phyloP scores from a whole-genome alignment of 37 sponge, comb jelly and placozoan genomes.

The Theonella swinhoei region DNA sequence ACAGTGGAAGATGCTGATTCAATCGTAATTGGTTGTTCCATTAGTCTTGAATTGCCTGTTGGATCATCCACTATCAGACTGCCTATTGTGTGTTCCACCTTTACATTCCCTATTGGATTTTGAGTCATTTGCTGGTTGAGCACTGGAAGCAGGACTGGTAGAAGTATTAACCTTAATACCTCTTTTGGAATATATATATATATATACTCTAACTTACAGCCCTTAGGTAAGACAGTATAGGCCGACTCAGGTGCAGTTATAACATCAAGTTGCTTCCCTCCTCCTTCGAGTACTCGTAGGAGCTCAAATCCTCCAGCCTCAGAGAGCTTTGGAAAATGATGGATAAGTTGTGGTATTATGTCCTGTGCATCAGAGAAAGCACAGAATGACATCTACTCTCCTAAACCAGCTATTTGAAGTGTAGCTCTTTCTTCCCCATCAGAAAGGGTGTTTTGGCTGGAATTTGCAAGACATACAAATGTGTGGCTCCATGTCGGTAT shows the following conservation, averaged over 20 bases:
- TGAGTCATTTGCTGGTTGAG: no score
- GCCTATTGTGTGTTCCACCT: no score
- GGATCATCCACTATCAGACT: no score
- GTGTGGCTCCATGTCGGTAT: constrained; percentile 31
- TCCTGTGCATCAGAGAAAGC: constrained; percentile 11
- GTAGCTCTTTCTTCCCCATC: constrained; percentile 19
- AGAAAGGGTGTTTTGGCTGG: constrained; percentile 7
- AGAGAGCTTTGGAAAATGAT: constrained; percentile 24
- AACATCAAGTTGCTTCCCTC: constrained; percentile 26
- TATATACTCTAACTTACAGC: no score
- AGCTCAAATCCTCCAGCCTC: constrained; percentile 42
- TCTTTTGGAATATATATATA: no score
- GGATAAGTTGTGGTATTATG: not conserved
- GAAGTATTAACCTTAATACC: no score
- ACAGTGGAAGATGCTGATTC: no score
- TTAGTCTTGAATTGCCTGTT: no score
- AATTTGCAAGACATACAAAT: constrained; percentile 18
- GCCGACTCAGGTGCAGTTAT: constrained; percentile 25
- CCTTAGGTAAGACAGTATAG: no score
- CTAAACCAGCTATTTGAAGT: constrained; percentile 37
- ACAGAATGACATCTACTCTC: constrained; percentile 20
- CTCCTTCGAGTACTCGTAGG: constrained; percentile 23
- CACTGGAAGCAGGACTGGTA: no score
- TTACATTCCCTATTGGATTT: no score
- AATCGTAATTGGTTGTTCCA: no score